phyloP scores from a whole-genome alignment of 2,797 vertebrate species.

The Okamejei kenojei region DNA sequence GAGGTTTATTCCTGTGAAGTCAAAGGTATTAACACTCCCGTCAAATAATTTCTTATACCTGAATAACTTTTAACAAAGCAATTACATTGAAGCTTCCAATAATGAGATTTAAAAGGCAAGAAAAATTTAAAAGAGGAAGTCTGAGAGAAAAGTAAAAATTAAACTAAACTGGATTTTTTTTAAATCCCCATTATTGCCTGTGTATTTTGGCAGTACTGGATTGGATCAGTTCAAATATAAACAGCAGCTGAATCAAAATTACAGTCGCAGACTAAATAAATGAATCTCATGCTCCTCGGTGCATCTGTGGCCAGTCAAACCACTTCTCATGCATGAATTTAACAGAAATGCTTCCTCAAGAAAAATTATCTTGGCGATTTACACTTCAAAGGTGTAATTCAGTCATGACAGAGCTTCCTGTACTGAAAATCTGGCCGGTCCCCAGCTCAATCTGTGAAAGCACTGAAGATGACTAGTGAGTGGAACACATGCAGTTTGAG shows the following conservation, averaged over 20 bases:
- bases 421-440: constrained; percentile 52
- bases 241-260: constrained; percentile 36
- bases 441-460: constrained; percentile 52
- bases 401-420: constrained; percentile 50
- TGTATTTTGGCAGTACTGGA: constrained; percentile 23
- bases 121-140: not conserved
- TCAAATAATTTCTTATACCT: not conserved
- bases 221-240: constrained; percentile 32
- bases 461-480: constrained; percentile 48
- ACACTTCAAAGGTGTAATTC: constrained; percentile 56
- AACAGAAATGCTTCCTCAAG: constrained; percentile 47
- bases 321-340: constrained; percentile 27
- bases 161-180: not conserved
- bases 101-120: not conserved
- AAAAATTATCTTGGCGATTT: constrained; percentile 59
- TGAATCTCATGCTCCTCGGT: constrained; percentile 16
- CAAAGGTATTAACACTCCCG: not conserved
- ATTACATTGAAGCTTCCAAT: not conserved
- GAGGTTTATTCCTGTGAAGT: not conserved
- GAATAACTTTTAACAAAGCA: not conserved
- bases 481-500: constrained; percentile 50
- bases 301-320: constrained; percentile 25
- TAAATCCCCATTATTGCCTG: constrained; percentile 11
- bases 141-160: not conserved
- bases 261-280: constrained; percentile 36